These are phyloP conservation scores for Drosophila tripunctata DNA, from an alignment of 2,888 invertebrate genomes.

Conservation along the genomic window DNA sequence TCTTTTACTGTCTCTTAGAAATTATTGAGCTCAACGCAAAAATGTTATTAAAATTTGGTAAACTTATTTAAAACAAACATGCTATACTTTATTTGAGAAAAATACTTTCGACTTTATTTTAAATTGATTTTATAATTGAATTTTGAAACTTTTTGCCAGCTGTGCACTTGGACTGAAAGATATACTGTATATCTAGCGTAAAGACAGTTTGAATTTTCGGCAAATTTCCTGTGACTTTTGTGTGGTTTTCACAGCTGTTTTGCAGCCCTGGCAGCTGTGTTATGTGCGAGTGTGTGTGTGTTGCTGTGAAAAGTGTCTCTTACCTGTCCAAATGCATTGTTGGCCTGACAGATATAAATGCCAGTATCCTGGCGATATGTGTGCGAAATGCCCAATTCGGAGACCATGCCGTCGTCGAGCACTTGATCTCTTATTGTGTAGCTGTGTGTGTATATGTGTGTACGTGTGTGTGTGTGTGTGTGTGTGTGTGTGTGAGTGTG, in stretches of 20 bases:
- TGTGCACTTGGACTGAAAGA: too few relatives aligned
- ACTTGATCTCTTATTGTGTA: slow-evolving; percentile 91
- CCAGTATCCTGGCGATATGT: slow-evolving; percentile 95
- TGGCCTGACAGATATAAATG: slow-evolving; percentile 93
- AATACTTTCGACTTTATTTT: too few relatives aligned
- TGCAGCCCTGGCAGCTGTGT: not conserved
- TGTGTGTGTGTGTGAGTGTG: slow-evolving; percentile 52
- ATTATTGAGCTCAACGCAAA: too few relatives aligned
- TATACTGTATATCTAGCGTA: not conserved
- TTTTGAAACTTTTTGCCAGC: too few relatives aligned
- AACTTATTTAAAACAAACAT: too few relatives aligned
- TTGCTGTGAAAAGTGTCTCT: slow-evolving; percentile 61
- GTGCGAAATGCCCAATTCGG: slow-evolving; percentile 92
- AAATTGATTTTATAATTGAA: too few relatives aligned
- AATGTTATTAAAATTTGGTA: too few relatives aligned
- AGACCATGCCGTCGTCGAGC: slow-evolving; percentile 92
- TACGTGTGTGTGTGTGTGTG: slow-evolving; percentile 8
- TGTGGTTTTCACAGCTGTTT: not conserved
- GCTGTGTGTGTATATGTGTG: slow-evolving; percentile 70
- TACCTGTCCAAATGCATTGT: slow-evolving; percentile 95
- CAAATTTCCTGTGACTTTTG: not conserved
- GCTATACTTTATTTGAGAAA: too few relatives aligned
- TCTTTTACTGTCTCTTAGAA: too few relatives aligned
- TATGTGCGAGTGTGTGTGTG: slow-evolving; percentile 11
- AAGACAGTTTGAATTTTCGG: not conserved